Evolutionary conservation across 2,797 vertebrate genomes (phyloP), one percentile per base, ranked within the genome.

Genomic region (Argya squamiceps): DNA sequence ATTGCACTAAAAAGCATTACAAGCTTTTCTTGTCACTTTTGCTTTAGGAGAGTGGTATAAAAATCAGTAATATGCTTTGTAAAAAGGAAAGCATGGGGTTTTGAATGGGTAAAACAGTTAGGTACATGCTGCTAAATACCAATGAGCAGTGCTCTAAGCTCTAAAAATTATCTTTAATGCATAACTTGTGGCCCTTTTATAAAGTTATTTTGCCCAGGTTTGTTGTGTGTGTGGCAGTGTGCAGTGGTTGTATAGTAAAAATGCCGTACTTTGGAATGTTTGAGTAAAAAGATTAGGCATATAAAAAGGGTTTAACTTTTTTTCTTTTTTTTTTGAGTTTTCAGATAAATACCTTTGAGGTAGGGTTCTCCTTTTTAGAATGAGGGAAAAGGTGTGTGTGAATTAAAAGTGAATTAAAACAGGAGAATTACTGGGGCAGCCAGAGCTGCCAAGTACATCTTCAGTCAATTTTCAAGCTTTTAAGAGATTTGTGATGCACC

Each of bases 1-100:
- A 16, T 52, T 56, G 53, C 58, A 2, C 15, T 52, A 34, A 37
- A 52, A 64, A 79, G 22, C 19, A 36, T 78, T 75, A 12, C 15
- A 55, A 11, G 0, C 24, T 47, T 83, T 67, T 16, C 44, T 62
- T 83, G 36, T 74, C 10, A 5, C 32, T 71, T 1, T 39, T 92
- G 13, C 14, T 74, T 80, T 55, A 65, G 22, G 30, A 63, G 22
- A 52, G 12, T 18, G 43, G 49, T 44, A 41, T 2, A 41, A 79
- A 80, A 62, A 65, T 30, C 2, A 5, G 0, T 39, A 43, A 16
- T 27, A 13, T 0, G 1, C 26, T 58, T 50, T 46, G 30, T 74
- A 29, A 53, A 46, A 65, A 59, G n/a, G 12, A 74, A 18, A 14
- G 10, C 17, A 8, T 74, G 34, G 16, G 0, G 2, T 80, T 79